Conservation (phyloP, 2,113 vertebrate genomes). For the Meleagris gallopavo region DNA sequence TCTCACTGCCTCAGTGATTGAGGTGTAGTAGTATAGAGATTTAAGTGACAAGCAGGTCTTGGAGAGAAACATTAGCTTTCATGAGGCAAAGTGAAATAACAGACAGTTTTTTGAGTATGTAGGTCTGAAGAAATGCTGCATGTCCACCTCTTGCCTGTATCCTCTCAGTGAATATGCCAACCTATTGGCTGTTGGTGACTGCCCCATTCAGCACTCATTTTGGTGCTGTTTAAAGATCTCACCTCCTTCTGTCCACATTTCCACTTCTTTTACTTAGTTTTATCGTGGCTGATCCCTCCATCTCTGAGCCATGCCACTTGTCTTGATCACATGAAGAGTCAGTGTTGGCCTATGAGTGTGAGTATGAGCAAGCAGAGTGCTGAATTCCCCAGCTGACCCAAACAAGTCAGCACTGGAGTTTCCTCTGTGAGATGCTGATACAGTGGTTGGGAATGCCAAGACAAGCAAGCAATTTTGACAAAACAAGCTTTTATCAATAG, state of each 20-base stretch:
- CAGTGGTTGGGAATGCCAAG: background rate
- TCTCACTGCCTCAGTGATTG: background rate
- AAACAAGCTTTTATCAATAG: constrained; percentile 47
- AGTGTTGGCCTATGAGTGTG: background rate
- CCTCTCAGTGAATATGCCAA: background rate
- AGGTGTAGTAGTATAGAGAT: background rate
- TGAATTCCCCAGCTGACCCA: background rate
- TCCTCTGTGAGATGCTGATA: background rate
- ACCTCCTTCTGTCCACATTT: background rate
- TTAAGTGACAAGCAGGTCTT: background rate
- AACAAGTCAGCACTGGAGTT: background rate
- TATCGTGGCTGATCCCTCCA: background rate
- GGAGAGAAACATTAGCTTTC: background rate
- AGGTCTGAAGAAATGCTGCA: background rate
- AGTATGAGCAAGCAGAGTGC: accelerated
- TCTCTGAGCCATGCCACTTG: background rate
- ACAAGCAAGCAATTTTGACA: constrained; percentile 6
- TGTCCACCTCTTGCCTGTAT: background rate
- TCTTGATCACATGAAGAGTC: background rate
- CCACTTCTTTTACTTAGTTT: background rate
- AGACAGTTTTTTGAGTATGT: background rate
- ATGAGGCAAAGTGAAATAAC: background rate
- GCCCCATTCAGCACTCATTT: background rate
- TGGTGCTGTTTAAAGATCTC: background rate
- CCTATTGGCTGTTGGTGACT: background rate